Evolutionary conservation across 2,888 invertebrate genomes (phyloP).

Genomic region (Melangyna quadrimaculata): DNA sequence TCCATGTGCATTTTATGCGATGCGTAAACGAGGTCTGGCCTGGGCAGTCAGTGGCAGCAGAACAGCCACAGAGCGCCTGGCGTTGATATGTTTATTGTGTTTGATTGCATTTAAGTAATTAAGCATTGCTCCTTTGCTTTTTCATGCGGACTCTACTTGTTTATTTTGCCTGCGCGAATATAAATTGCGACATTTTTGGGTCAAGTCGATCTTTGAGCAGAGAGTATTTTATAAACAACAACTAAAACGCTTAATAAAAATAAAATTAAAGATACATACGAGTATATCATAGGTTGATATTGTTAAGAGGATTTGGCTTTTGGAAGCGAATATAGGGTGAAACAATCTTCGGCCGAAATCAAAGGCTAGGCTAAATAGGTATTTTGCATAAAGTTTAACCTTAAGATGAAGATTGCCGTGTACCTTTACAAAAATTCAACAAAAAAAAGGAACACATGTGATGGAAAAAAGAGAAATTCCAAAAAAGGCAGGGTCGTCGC

Average conservation of each 20-base stretch:
- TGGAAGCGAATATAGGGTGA: neutral
- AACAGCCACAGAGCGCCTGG: slow-evolving; percentile 50
- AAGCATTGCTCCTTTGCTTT: slow-evolving; percentile 61
- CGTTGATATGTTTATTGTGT: slow-evolving; percentile 69
- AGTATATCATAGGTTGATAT: neutral
- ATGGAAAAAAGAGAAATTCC: slow-evolving; percentile 40
- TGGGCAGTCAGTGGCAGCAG: neutral
- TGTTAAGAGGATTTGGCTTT: slow-evolving; percentile 15
- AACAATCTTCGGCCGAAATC: slow-evolving; percentile 25
- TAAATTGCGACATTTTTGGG: slow-evolving; percentile 70
- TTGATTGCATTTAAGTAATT: slow-evolving; percentile 72
- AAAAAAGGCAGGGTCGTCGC: slow-evolving; percentile 46
- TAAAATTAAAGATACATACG: neutral
- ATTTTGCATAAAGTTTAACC: slow-evolving; percentile 37
- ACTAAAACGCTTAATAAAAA: neutral
- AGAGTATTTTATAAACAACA: neutral
- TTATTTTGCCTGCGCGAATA: slow-evolving; percentile 55
- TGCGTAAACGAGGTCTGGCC: slow-evolving; percentile 64
- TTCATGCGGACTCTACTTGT: slow-evolving; percentile 34
- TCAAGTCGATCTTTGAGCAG: slow-evolving; percentile 54
- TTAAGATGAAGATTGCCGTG: neutral
- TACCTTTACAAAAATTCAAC: neutral
- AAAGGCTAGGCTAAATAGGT: slow-evolving; percentile 34
- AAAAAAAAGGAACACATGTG: neutral
- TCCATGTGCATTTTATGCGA: slow-evolving; percentile 59